Conservation (phyloP, 2,888 invertebrate species). For the Phengaris alcon region DNA sequence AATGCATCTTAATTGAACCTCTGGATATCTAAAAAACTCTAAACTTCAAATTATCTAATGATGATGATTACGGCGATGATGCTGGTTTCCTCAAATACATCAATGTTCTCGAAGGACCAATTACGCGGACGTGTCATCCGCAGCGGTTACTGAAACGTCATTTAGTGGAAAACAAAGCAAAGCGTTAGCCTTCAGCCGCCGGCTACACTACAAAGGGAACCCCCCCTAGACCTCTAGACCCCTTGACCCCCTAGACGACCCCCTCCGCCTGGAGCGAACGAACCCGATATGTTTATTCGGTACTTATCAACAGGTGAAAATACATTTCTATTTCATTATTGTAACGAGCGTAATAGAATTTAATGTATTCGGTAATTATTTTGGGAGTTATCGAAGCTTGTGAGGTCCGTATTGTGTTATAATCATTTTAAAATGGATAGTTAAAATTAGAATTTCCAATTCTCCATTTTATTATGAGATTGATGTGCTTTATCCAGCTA, state of each 20-base stretch:
- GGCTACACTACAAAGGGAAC: conserved; percentile 64
- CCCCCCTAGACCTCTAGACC: conserved; percentile 47
- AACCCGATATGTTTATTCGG: conserved; percentile 56
- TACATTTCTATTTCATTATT: conserved; percentile 28
- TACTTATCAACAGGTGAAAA: conserved; percentile 50
- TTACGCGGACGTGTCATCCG: conserved; percentile 24
- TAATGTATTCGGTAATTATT: no score
- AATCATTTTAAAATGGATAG: no score
- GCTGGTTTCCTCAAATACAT: conserved; percentile 3
- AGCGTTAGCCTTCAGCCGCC: conserved; percentile 69
- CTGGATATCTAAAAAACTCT: no score
- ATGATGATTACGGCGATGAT: conserved; percentile 33
- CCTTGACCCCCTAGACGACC: conserved; percentile 50
- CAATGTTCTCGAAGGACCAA: conserved; percentile 15
- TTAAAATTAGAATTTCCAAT: background rate
- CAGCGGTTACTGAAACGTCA: conserved; percentile 45
- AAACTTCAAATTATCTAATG: background rate
- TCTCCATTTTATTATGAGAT: background rate
- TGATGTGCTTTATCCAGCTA: background rate
- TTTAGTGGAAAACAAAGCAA: conserved; percentile 75
- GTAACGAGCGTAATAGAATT: background rate
- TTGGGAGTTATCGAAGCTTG: no score
- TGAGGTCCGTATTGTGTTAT: no score
- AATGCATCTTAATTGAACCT: no score
- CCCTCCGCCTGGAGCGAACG: conserved; percentile 63